Base-by-base conservation (phyloP, 2,113 vertebrate genomes). In the Chlamydotis undulata region DNA sequence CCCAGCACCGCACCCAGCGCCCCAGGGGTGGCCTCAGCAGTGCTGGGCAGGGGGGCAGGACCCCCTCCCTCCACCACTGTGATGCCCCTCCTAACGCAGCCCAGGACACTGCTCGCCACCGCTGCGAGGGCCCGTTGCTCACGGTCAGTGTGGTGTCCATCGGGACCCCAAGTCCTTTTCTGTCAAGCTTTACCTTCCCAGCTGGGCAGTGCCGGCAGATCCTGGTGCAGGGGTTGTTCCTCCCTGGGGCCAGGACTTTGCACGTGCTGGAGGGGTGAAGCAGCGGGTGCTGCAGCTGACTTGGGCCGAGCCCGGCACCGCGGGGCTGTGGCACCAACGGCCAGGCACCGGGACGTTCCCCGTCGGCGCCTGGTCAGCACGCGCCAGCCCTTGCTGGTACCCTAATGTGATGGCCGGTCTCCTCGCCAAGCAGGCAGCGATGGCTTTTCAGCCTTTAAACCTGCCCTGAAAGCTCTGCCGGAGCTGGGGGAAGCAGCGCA, bases 391-490 rank as follows among this genome's bases (percentile, higher is more conserved):
- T 57, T 25, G 4, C 31, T 4, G 1, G 57, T 15, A 35, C 74
- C 19, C 4, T 8, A 29, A 25, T 1, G 8, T 19, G 28, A 14
- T 35, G 11, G 13, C 6, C 3, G 1, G 55, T 49, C 55, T 24
- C 33, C 45, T 68, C 3, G 3, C 39, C 0, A 4, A 49, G 88
- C 57, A 16, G 56, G 19, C 0, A 1, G 16, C 2, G 2, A 23
- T 24, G 0, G 7, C 69, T 50, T 28, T 63, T 8, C 39, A 55
- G n/a, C 57, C 16, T 33, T 75, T 7, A 53, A n/a, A 63, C 14
- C 43, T 21, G 56, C 33, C 19, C 18, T 31, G 17, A 26, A 39
- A 25, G 33, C 39, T 60, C 47, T 37, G n/a, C 8, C 0, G 12
- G 67, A 18, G 29, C 4, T 13, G 39, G 39, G 39, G 5, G 29